These are phyloP conservation scores for Momotus momota DNA, from an alignment of 2,797 vertebrate species.

Conservation along the genomic window DNA sequence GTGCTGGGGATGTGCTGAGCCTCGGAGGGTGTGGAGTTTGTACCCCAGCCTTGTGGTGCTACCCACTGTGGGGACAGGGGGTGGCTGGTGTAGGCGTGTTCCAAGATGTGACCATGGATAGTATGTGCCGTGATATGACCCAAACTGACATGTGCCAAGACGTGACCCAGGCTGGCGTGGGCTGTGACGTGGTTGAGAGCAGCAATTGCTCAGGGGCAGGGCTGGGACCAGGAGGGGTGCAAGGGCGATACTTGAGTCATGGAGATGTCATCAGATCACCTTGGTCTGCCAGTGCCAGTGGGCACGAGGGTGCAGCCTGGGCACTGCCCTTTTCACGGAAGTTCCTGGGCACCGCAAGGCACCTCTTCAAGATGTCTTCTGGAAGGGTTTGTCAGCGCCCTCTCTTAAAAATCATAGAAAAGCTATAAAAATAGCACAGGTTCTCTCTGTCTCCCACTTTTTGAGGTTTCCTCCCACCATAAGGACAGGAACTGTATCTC, in stretches of 20 bases:
- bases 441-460: neutral
- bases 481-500: neutral
- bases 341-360: accelerated
- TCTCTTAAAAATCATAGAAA: neutral
- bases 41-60: accelerated
- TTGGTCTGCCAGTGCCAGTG: accelerated
- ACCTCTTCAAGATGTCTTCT: neutral
- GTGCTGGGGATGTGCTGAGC: neutral
- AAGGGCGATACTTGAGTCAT: neutral
- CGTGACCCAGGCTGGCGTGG: neutral
- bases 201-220: neutral
- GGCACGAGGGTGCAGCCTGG: neutral
- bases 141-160: accelerated
- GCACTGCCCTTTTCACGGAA: neutral
- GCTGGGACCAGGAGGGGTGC: neutral
- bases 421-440: accelerated
- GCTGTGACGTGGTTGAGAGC: neutral
- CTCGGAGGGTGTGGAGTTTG: accelerated
- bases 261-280: neutral
- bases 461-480: neutral
- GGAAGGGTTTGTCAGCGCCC: neutral
- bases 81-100: neutral
- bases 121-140: accelerated
- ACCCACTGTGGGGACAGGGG: neutral
- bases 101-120: neutral